Evolutionary conservation across 2,888 invertebrate species (phyloP), one percentile per base, ranked within the genome.

Genomic region (Parelbella ahira): DNA sequence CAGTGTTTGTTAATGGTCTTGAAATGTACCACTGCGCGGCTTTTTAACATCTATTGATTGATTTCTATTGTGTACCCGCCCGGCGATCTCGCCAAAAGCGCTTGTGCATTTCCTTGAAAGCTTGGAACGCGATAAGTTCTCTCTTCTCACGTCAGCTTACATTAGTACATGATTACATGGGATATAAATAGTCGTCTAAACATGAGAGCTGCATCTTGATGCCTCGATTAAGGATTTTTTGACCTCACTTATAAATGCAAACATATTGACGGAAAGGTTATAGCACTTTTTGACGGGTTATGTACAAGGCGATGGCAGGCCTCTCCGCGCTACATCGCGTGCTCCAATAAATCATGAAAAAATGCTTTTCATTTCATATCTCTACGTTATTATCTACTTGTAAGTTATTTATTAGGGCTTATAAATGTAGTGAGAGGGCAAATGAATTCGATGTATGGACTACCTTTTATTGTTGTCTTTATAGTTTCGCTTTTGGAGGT

Each of bases 261-360:
- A 59, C 59, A 63, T 58, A 55, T 64, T 61, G 54, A 58, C 55
- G 53, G 51, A 58, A 59, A 49, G 49, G 51, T 57, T 57, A 53
- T 42, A 51, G 57, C 53, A 48, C 54, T 52, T 48, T 50, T 48
- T 41, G 54, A 49, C 49, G 48, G 44, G 55, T 63, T 72, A 75
- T 78, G 79, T 79, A 74, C 73, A 64, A 60, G 58, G 51, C 55
- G 51, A 58, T 54, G 58, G 56, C 53, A 55, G 61, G 58, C 59
- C 50, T 63, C 55, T 59, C 58, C 54, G 56, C 54, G 59, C 60
- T 63, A 62, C 60, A 74, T 81, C 77, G 83, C 81, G 81, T 84
- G 81, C 60, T 58, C 13, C 37, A 44, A 49, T 51, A 53, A 48
- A 55, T 38, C 50, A 51, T 47, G 48, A 59, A 66, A 60, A 54